Conservation (phyloP, 2,888 invertebrate genomes). For the Pseudoips prasinana region DNA sequence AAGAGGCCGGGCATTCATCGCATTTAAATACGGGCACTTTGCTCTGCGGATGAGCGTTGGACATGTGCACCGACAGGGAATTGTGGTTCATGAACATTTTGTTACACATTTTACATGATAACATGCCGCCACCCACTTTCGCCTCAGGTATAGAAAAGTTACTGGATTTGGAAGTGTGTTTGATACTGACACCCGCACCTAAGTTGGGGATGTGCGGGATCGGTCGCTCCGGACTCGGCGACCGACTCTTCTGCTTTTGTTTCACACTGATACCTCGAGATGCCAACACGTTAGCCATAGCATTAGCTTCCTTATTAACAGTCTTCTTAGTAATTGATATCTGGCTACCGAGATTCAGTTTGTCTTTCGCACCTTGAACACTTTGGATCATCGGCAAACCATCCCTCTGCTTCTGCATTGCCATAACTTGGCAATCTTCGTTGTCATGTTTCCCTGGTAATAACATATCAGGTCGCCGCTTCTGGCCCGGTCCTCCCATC, state of each 20-base stretch:
- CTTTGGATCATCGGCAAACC: constrained; percentile 88
- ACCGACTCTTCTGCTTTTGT: constrained; percentile 81
- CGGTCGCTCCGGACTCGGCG: constrained; percentile 68
- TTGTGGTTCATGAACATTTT: constrained; percentile 71
- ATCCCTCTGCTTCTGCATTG: constrained; percentile 87
- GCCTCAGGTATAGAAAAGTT: constrained; percentile 71
- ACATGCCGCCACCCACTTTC: constrained; percentile 65
- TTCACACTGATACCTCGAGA: constrained; percentile 90
- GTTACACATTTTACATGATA: constrained; percentile 68
- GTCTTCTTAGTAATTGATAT: constrained; percentile 85
- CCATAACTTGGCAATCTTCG: constrained; percentile 88
- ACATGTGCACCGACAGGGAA: constrained; percentile 63
- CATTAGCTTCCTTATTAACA: constrained; percentile 86
- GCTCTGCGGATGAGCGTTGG: constrained; percentile 62
- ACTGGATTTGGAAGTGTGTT: constrained; percentile 72
- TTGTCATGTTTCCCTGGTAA: constrained; percentile 87
- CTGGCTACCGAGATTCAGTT: constrained; percentile 87
- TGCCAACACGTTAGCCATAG: constrained; percentile 89
- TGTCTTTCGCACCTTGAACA: constrained; percentile 84
- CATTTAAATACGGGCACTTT: constrained; percentile 81
- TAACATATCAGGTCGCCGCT: constrained; percentile 83
- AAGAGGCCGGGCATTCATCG: constrained; percentile 87
- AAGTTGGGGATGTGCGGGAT: constrained; percentile 72
- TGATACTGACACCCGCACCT: constrained; percentile 77
- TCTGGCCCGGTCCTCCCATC: constrained; percentile 50